Evolutionary conservation across 2,888 invertebrate genomes (phyloP).

Genomic region (Orthosia gothica): DNA sequence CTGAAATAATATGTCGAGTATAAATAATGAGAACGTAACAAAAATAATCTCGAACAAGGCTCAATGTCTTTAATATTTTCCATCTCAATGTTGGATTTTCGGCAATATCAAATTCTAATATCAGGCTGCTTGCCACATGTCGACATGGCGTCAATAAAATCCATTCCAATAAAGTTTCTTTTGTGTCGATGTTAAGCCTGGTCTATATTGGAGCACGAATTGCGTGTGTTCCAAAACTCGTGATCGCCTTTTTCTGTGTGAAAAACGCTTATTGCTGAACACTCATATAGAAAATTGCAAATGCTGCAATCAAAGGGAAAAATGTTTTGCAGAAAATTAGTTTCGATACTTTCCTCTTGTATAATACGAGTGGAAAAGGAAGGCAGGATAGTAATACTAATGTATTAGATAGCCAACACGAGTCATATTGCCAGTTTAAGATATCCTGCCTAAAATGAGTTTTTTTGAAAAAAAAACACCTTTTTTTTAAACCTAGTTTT

Average conservation of each 20-base stretch:
- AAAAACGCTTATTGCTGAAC: conserved; percentile 3
- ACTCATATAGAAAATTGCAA: background rate
- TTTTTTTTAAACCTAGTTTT: too few species aligned
- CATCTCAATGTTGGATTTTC: conserved; percentile 62
- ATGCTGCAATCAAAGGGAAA: background rate
- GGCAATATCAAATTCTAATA: conserved; percentile 67
- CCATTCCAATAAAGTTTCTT: conserved; percentile 65
- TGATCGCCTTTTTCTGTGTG: conserved; percentile 13
- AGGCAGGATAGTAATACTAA: background rate
- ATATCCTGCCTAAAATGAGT: too few species aligned
- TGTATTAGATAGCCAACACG: background rate
- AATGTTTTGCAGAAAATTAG: background rate
- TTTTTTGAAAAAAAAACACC: too few species aligned
- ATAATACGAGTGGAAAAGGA: background rate
- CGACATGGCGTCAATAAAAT: conserved; percentile 69
- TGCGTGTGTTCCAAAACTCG: conserved; percentile 26
- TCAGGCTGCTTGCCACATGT: conserved; percentile 64
- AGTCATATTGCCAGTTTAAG: background rate
- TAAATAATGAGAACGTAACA: conserved; percentile 40
- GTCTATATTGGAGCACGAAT: conserved; percentile 28
- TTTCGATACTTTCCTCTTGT: background rate
- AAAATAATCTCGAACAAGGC: conserved; percentile 41
- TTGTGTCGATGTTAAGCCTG: conserved; percentile 53
- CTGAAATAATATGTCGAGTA: conserved; percentile 22
- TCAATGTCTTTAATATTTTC: conserved; percentile 61